Evolutionary conservation across 2,888 invertebrate species (phyloP).

Genomic region (Beris morrisii): DNA sequence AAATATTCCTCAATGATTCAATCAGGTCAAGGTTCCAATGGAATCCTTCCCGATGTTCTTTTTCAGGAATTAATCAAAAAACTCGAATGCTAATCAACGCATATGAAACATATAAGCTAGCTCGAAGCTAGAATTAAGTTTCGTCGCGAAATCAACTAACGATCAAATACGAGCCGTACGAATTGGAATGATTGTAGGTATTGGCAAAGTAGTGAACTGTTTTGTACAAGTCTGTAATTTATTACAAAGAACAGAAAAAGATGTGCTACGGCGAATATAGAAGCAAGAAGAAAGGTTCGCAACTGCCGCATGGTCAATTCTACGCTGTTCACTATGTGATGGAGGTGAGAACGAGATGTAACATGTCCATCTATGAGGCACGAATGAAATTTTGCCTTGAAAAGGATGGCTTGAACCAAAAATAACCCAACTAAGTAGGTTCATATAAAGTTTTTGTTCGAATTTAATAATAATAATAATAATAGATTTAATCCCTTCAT

Average conservation of each 20-base stretch:
- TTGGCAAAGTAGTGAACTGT: no score
- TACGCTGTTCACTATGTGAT: slow-evolving; percentile 10
- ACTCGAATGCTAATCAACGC: not conserved
- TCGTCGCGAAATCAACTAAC: not conserved
- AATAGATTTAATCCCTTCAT: no score
- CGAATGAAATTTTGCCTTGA: not conserved
- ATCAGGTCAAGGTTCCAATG: no score
- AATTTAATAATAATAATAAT: no score
- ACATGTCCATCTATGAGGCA: slow-evolving; percentile 3
- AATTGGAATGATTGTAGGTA: slow-evolving; percentile 11
- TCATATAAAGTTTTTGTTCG: no score
- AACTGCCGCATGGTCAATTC: not conserved
- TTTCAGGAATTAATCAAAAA: not conserved
- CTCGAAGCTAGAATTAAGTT: slow-evolving; percentile 8
- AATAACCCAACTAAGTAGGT: not conserved
- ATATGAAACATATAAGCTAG: not conserved
- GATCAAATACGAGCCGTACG: slow-evolving; percentile 15
- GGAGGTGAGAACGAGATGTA: slow-evolving; percentile 9
- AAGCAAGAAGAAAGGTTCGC: not conserved
- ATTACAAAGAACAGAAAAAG: not conserved
- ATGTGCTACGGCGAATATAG: slow-evolving; percentile 7
- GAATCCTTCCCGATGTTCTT: no score
- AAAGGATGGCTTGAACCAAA: not conserved
- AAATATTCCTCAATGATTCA: no score
- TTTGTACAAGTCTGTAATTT: no score